A percentile compares a stretch with the other conserved stretches of the same genome.
phyloP scores from a whole-genome alignment of 2,888 invertebrate genomes.

The Volucella zonaria region DNA sequence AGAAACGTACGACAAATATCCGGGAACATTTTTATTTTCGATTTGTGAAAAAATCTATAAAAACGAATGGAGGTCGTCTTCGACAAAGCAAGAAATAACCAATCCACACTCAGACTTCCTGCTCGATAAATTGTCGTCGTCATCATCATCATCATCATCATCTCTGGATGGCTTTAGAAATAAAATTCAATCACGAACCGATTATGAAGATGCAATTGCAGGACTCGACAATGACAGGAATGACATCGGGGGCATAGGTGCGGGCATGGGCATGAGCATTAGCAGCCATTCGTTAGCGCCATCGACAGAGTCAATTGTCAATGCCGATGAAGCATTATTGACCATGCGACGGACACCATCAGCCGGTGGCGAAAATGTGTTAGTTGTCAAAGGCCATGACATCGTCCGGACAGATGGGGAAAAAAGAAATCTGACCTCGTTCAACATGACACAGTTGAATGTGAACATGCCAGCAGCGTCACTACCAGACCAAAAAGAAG shows the following conservation, averaged over 20 bases:
- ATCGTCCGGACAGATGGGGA: conserved; percentile 44
- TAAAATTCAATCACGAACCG: conserved; percentile 68
- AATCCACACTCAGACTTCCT: conserved; percentile 50
- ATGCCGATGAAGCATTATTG: conserved; percentile 59
- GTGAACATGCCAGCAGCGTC: conserved; percentile 35
- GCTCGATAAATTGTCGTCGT: conserved; percentile 20
- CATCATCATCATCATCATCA: background rate
- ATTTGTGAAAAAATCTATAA: conserved; percentile 76
- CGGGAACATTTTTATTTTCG: conserved; percentile 77
- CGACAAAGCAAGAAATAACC: conserved; percentile 43
- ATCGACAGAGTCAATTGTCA: conserved; percentile 66
- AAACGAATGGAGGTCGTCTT: conserved; percentile 64
- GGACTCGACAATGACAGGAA: background rate
- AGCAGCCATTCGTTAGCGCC: conserved; percentile 46
- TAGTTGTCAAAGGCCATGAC: conserved; percentile 57
- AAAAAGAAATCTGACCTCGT: conserved; percentile 43
- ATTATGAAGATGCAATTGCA: conserved; percentile 67
- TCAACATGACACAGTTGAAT: conserved; percentile 57
- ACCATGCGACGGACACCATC: conserved; percentile 13
- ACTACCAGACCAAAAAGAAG: conserved; percentile 33
- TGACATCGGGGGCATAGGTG: conserved; percentile 2
- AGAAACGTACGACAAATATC: conserved; percentile 75
- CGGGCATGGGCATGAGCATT: conserved; percentile 11
- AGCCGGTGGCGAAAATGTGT: conserved; percentile 31
- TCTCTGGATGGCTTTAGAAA: conserved; percentile 35